Evolutionary conservation across 1,140 invertebrate species (phyloP), one percentile per base, ranked within the genome.

Genomic region (Coenobita brevimanus): DNA sequence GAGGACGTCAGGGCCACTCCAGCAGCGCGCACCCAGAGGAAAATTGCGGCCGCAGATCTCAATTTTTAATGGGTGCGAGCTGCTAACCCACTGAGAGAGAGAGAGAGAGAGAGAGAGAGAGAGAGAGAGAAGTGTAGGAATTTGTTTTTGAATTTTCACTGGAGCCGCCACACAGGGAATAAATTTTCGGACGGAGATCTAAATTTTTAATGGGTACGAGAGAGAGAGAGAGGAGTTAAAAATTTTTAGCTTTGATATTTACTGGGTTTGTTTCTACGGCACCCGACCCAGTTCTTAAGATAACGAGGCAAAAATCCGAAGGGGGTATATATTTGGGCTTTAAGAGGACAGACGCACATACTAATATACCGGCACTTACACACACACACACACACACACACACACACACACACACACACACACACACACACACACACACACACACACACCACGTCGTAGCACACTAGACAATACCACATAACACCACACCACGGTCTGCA

Each of bases 81-180:
- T 30, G 41, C 33, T 38, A 38, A 71, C 33, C 36, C 33, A 71
- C 33, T 38, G 67, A 64, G 62, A 64, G 62, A 64, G 62, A 64
- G 62, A 64, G 62, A 64, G 62, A 64, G 62, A 64, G 62, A 64
- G 62, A 64, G 62, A 64, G 62, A 64, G 62, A 64, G 62, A 64
- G 62, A 64, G 62, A 64, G 62, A 64, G 62, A 64, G 21, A 6
- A 30, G 10, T 57, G 13, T 57, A 13, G 54, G 13, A 13, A 57
- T 13, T 57, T 57, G n/a, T 10, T 57, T 57, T n/a, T 57, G 54
- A n/a, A n/a, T 57, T 57, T 57, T 13, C 54, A 13, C 54, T 10
- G 54, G 13, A 13, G 10, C 13, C 54, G 54, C 54, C 13, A 57
- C 10, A 57, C n/a, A n/a, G n/a, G n/a, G n/a, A n/a, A 57, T 13